A percentile compares a stretch with the other conserved stretches of the same genome.
phyloP scores from a whole-genome alignment of 2,888 invertebrate genomes.

The Agonopterix alstromeriana region DNA sequence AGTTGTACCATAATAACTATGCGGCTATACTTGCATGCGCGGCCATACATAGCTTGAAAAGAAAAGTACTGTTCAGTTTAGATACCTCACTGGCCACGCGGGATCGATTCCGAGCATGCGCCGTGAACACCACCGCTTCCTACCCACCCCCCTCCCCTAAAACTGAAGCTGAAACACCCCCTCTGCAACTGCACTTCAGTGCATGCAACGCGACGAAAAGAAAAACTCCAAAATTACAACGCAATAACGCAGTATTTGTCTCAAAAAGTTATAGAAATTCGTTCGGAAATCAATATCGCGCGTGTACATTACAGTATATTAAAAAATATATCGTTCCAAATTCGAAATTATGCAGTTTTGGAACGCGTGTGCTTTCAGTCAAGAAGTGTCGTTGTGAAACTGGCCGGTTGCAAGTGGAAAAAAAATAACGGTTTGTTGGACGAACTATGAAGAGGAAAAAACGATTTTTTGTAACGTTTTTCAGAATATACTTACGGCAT shows the following conservation, averaged over 20 bases:
- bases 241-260: conserved; percentile 11
- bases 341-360: conserved; percentile 14
- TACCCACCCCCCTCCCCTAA: conserved; percentile 25
- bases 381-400: conserved; percentile 10
- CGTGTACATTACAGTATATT: neutral
- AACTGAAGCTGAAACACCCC: conserved; percentile 37
- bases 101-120: conserved; percentile 73
- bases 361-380: conserved; percentile 6
- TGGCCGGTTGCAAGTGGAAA: conserved; percentile 24
- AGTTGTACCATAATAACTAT: conserved; percentile 18
- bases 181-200: conserved; percentile 72
- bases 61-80: conserved; percentile 48
- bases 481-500: conserved; percentile 8
- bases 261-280: conserved; percentile 11
- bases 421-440: conserved; percentile 21
- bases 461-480: conserved; percentile 36
- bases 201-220: conserved; percentile 54
- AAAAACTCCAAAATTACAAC: conserved; percentile 39
- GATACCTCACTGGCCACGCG: conserved; percentile 54
- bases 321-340: conserved; percentile 7
- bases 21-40: conserved; percentile 15
- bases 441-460: conserved; percentile 74
- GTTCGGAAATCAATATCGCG: conserved; percentile 9
- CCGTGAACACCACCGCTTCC: conserved; percentile 37
- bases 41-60: conserved; percentile 22